Percentiles rank a stretch among this genome's conserved stretches.
Evolutionary conservation across 2,888 invertebrate genomes (phyloP).

Genomic region (Parapristionchus giblindavisi): DNA sequence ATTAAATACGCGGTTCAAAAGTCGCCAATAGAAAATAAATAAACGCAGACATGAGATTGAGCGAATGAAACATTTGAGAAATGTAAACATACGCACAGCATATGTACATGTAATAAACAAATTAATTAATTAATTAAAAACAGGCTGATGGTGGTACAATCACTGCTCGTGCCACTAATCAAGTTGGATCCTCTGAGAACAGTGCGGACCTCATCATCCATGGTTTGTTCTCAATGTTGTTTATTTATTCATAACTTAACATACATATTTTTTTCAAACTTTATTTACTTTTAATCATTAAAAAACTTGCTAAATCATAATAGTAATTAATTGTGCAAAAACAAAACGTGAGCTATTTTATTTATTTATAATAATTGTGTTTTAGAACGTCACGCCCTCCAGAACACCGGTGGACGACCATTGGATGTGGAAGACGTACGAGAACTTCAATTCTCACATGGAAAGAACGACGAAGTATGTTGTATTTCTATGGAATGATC

Average conservation of each 20-base stretch:
- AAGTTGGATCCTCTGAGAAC: conserved; percentile 94
- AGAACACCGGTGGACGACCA: conserved; percentile 31
- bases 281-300: too few species aligned
- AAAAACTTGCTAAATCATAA: not conserved
- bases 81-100: too few species aligned
- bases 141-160: conserved; percentile 89
- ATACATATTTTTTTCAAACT: too few species aligned
- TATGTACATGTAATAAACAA: not conserved
- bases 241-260: not conserved
- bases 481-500: not conserved
- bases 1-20: too few species aligned
- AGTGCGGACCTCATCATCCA: conserved; percentile 63
- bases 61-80: too few species aligned
- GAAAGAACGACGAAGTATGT: conserved; percentile 44
- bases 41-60: too few species aligned
- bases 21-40: too few species aligned
- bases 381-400: conserved; percentile 41
- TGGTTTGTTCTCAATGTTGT: conserved; percentile 40
- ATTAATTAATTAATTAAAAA: not conserved
- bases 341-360: not conserved
- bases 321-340: not conserved
- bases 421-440: conserved; percentile 67
- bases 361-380: too few species aligned
- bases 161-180: conserved; percentile 90
- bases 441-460: conserved; percentile 60